Base-by-base conservation (phyloP, 1,140 invertebrate genomes). In the Scylla paramamosain region DNA sequence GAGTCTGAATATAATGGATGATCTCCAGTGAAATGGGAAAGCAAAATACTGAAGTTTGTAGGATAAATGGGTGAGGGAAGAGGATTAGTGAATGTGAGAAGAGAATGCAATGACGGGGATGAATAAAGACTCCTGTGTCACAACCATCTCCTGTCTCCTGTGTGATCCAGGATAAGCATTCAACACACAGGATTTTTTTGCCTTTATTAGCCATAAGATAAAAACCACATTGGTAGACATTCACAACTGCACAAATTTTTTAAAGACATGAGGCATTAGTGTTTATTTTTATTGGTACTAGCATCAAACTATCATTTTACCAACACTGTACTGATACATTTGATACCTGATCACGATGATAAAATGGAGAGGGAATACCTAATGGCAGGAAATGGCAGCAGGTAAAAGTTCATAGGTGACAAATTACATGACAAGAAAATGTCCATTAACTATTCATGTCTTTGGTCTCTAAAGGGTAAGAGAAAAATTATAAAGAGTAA, bases 181-280 rank as follows among this genome's bases (percentile, higher is more conserved):
- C 83, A 84, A 12, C 16, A 84, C 8, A 84, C 52, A 4, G 67
- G 67, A 77, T 77, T 90, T 94, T 95, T 95, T 95, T 95, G 67
- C 94, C 94, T 95, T 95, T 95, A 95, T 95, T 95, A 95, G 94
- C 94, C 94, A 95, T 95, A 95, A 95, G 94, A 95, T 95, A 95
- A 95, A 95, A 95, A 95, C 94, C 94, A 95, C 94, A 95, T 95
- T 95, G 94, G 94, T 95, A 95, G 94, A 95, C 94, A 95, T 95
- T 95, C 94, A 95, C 94, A 95, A 95, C 94, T 95, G 94, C 94
- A 95, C 94, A 95, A 95, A 82, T 91, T 95, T 92, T 95, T 95
- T 91, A 95, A 91, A 95, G 91, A 95, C 94, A 95, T 95, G 94
- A 95, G 94, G 94, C 94, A 91, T 95, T 95, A 95, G 91, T 95